Evolutionary conservation across 2,888 invertebrate species (phyloP).

Genomic region (Leptinotarsa tumamoca): DNA sequence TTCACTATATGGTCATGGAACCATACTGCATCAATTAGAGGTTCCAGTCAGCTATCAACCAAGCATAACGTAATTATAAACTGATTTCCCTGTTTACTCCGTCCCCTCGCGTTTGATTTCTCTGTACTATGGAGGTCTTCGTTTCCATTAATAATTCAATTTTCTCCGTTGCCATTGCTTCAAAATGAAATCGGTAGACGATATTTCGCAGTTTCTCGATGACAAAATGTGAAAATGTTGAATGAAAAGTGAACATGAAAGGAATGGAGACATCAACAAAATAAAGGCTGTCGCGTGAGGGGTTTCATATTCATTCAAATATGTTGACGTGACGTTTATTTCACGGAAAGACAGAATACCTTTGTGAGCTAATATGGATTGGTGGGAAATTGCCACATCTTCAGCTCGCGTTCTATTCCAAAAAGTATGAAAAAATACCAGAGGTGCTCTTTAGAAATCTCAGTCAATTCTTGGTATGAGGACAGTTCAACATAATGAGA

Average conservation of each 20-base stretch:
- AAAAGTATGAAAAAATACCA: neutral
- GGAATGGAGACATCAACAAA: slow-evolving; percentile 38
- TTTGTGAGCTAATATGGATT: neutral
- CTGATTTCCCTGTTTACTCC: slow-evolving; percentile 7
- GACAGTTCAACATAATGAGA: too few relatives aligned
- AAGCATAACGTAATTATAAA: slow-evolving; percentile 15
- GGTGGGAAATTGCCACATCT: neutral
- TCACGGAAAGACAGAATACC: slow-evolving; percentile 45
- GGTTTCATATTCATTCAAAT: slow-evolving; percentile 49
- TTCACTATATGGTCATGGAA: neutral
- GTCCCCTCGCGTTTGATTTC: neutral
- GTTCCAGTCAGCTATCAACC: neutral
- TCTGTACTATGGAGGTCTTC: neutral
- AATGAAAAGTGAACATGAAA: slow-evolving; percentile 15
- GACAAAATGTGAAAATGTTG: slow-evolving; percentile 9
- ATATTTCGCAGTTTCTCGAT: slow-evolving; percentile 13
- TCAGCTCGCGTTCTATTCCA: neutral
- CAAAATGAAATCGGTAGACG: neutral
- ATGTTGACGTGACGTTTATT: slow-evolving; percentile 55
- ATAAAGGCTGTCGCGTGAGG: slow-evolving; percentile 48
- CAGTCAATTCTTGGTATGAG: too few relatives aligned
- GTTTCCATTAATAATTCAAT: slow-evolving; percentile 13
- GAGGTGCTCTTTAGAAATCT: too few relatives aligned
- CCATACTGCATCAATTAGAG: neutral
- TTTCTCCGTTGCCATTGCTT: slow-evolving; percentile 10